These are phyloP conservation scores for Siderastrea radians DNA, from an alignment of 92 coral and sea anemone species.

Conservation along the genomic window DNA sequence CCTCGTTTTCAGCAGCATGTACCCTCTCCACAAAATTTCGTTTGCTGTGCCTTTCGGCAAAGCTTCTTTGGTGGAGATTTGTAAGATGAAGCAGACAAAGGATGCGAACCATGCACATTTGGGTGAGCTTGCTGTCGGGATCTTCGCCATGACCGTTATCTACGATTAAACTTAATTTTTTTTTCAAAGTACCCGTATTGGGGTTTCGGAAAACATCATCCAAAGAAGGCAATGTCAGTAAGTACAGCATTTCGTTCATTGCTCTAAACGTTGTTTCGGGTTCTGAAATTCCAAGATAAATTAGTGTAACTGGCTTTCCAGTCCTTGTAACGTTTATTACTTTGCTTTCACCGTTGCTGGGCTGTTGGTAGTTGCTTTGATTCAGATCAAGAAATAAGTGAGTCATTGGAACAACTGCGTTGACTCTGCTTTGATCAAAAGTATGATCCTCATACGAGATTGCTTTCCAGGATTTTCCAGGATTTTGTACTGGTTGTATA, in stretches of 20 bases:
- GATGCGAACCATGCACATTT: slow-evolving; percentile 71
- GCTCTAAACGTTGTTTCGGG: slow-evolving; percentile 68
- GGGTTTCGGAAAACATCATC: slow-evolving; percentile 60
- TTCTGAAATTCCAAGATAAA: slow-evolving; percentile 56
- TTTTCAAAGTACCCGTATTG: slow-evolving; percentile 49
- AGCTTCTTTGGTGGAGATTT: slow-evolving; percentile 42
- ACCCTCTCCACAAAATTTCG: slow-evolving; percentile 71
- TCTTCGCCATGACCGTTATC: slow-evolving; percentile 75
- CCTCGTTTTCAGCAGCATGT: slow-evolving; percentile 68
- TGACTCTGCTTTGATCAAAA: slow-evolving; percentile 52
- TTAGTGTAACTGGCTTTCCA: slow-evolving; percentile 56
- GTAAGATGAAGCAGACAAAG: slow-evolving; percentile 28
- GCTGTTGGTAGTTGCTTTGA: neutral
- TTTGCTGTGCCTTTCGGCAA: slow-evolving; percentile 81
- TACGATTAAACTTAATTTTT: slow-evolving; percentile 48
- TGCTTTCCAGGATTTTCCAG: slow-evolving; percentile 23
- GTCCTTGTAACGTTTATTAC: slow-evolving; percentile 45
- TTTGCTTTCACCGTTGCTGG: neutral
- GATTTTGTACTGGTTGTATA: slow-evolving; percentile 32
- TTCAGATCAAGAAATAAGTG: slow-evolving; percentile 57
- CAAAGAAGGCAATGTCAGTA: slow-evolving; percentile 46
- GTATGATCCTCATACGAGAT: slow-evolving; percentile 64
- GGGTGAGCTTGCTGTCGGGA: slow-evolving; percentile 69
- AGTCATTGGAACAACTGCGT: slow-evolving; percentile 64
- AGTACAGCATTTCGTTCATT: slow-evolving; percentile 67